A percentile compares a stretch with the other conserved stretches of the same genome.
Conservation (phyloP, 2,113 vertebrate species). For the Ciconia boyciana region DNA sequence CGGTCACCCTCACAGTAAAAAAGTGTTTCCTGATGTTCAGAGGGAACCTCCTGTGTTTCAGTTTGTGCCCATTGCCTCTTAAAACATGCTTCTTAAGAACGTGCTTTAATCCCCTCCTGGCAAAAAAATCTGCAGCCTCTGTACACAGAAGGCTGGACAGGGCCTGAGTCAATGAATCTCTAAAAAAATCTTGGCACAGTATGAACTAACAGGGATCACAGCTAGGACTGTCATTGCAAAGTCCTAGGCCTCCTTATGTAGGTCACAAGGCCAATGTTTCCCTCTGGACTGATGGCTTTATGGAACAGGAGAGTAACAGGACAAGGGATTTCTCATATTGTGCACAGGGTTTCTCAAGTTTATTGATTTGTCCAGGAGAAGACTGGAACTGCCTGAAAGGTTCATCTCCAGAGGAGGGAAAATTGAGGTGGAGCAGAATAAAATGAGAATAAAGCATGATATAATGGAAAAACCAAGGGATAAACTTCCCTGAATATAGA, state of each 20-base stretch:
- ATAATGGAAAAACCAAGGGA: neutral
- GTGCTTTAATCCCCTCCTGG: neutral
- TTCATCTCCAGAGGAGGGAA: neutral
- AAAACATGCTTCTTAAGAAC: neutral
- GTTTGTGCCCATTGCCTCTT: neutral
- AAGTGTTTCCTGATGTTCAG: neutral
- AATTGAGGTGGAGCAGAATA: neutral
- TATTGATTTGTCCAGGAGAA: neutral
- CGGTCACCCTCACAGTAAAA: neutral
- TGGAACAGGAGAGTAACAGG: neutral
- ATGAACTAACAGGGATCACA: neutral
- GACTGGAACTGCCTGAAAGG: neutral
- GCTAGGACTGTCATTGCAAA: neutral
- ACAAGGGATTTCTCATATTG: neutral
- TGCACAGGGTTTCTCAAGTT: neutral
- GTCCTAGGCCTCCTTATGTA: neutral
- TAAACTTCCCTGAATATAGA: neutral
- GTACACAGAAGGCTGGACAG: neutral
- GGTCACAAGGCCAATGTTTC: neutral
- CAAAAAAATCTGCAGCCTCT: neutral
- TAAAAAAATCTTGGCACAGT: neutral
- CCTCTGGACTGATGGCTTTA: neutral
- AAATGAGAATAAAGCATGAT: neutral
- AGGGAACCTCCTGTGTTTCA: neutral
- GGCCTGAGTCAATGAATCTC: neutral